Evolutionary conservation across 2,888 invertebrate genomes (phyloP).

Genomic region (Ditula angustiorana): DNA sequence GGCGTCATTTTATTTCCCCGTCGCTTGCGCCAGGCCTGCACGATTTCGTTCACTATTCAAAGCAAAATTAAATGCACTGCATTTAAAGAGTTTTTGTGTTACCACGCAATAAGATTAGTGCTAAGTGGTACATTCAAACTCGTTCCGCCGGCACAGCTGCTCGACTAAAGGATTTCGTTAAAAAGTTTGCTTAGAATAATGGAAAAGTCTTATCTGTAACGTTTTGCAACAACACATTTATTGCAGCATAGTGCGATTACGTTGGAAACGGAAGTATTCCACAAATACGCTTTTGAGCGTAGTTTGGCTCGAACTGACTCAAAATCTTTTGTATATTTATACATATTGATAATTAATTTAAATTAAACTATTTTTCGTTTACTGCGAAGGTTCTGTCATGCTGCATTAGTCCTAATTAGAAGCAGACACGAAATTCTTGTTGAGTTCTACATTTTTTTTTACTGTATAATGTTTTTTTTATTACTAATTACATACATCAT

Average conservation of each 20-base stretch:
- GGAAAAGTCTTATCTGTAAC: constrained; percentile 19
- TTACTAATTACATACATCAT: too few relatives aligned
- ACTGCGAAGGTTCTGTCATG: too few relatives aligned
- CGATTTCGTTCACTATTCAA: constrained; percentile 45
- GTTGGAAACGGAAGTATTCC: neutral
- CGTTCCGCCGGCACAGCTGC: constrained; percentile 14
- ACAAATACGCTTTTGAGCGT: neutral
- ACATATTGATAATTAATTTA: too few relatives aligned
- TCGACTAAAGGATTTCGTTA: constrained; percentile 22
- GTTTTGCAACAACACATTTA: constrained; percentile 11
- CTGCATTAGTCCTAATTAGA: too few relatives aligned
- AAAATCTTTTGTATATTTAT: too few relatives aligned
- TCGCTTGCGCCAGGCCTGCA: constrained; percentile 43
- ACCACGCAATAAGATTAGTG: constrained; percentile 44
- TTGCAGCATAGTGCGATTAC: constrained; percentile 4
- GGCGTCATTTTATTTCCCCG: constrained; percentile 38
- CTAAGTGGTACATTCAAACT: constrained; percentile 38
- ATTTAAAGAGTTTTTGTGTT: constrained; percentile 45
- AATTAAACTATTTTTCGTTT: too few relatives aligned
- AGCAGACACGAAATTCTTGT: too few relatives aligned
- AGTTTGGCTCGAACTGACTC: too few relatives aligned
- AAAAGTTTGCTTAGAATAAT: constrained; percentile 30
- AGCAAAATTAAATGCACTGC: constrained; percentile 42
- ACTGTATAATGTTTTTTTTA: too few relatives aligned
- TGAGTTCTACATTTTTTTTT: too few relatives aligned